phyloP scores from a whole-genome alignment of 2,113 vertebrate species.

The Axis porcinus region DNA sequence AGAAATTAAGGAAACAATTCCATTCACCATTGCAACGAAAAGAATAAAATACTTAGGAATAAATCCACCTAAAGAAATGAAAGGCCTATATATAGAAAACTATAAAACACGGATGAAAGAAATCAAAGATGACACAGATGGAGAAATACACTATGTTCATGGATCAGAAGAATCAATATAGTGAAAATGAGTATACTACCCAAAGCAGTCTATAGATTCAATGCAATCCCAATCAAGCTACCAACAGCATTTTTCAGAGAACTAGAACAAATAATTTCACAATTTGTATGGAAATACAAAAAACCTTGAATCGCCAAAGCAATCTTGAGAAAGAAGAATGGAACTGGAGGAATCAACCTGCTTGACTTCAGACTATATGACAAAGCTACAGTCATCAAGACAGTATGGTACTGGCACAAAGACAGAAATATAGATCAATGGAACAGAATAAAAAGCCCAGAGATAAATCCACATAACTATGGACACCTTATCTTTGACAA shows the following conservation, averaged over 20 bases:
- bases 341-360: background rate
- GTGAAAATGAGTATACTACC: background rate
- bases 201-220: background rate
- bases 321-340: background rate
- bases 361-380: background rate
- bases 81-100: background rate
- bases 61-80: background rate
- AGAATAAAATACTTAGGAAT: background rate
- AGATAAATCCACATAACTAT: fast-evolving
- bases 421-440: background rate
- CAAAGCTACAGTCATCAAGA: background rate
- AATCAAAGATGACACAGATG: background rate
- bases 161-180: background rate
- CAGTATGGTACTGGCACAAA: background rate
- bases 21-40: background rate
- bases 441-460: background rate
- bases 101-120: background rate
- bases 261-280: background rate
- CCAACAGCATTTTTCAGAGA: background rate
- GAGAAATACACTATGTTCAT: background rate
- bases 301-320: background rate
- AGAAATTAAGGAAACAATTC: background rate
- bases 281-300: background rate
- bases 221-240: background rate
- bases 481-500: background rate